phyloP scores from a whole-genome alignment of 2,797 vertebrate genomes.

The Eulemur rubriventer region DNA sequence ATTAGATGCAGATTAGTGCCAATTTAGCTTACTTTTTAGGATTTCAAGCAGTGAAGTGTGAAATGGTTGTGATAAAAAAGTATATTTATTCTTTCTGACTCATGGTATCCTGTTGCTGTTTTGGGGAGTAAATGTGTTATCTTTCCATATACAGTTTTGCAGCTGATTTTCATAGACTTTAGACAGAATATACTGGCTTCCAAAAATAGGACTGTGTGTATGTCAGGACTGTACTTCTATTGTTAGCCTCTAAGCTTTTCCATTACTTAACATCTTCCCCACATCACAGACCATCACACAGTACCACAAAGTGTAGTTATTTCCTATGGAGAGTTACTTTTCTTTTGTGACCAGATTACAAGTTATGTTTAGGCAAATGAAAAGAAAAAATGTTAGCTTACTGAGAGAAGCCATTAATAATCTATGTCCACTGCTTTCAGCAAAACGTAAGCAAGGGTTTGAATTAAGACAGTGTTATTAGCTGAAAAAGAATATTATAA shows the following conservation, averaged over 20 bases:
- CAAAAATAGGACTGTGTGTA: not conserved
- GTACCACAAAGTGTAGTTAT: not conserved
- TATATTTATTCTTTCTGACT: slow-evolving; percentile 43
- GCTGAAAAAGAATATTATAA: not conserved
- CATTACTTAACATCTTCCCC: not conserved
- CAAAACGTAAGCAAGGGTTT: not conserved
- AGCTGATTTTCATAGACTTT: slow-evolving; percentile 33
- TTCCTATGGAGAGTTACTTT: slow-evolving; percentile 30
- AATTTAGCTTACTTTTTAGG: slow-evolving; percentile 48
- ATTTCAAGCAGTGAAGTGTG: slow-evolving; percentile 34
- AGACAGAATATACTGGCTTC: not conserved
- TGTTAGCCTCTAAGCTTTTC: not conserved
- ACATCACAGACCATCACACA: no score
- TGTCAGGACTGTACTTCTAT: not conserved
- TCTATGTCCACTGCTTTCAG: slow-evolving; percentile 41
- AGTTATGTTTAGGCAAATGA: not conserved
- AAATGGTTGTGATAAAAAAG: slow-evolving; percentile 60
- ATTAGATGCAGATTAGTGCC: slow-evolving; percentile 48
- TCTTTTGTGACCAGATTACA: not conserved
- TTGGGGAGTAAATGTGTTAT: not conserved
- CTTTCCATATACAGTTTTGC: slow-evolving; percentile 1
- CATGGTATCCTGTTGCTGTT: not conserved
- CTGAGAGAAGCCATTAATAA: not conserved
- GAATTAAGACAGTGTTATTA: not conserved
- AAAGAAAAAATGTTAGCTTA: slow-evolving; percentile 11